Percentiles rank a stretch among this genome's conserved stretches.
These are phyloP conservation scores for Pachycephala philippinensis DNA, from an alignment of 2,113 vertebrate genomes.

Conservation along the genomic window DNA sequence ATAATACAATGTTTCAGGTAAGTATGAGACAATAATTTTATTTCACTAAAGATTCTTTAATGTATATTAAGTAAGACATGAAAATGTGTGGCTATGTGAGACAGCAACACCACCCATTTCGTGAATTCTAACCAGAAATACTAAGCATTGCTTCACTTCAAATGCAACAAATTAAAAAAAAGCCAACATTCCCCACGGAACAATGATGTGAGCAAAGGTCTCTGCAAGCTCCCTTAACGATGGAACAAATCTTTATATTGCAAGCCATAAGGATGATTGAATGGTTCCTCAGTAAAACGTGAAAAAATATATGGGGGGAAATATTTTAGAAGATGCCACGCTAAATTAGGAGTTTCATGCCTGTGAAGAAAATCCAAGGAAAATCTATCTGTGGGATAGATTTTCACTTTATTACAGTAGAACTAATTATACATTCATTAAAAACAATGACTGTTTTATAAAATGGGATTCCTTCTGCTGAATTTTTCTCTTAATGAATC, in stretches of 20 bases:
- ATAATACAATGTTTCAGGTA: background rate
- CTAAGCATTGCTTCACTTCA: background rate
- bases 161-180: background rate
- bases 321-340: background rate
- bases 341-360: background rate
- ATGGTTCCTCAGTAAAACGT: background rate
- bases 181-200: background rate
- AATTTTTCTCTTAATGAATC: background rate
- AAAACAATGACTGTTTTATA: conserved; percentile 4
- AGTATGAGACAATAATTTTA: background rate
- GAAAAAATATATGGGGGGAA: background rate
- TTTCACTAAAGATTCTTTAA: background rate
- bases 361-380: background rate
- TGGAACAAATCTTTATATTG: conserved; percentile 16
- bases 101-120: background rate
- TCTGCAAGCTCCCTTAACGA: background rate
- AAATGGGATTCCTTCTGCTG: background rate
- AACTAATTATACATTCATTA: background rate
- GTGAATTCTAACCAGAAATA: background rate
- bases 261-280: background rate
- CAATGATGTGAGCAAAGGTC: conserved; percentile 5
- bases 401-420: conserved; percentile 12
- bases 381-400: background rate
- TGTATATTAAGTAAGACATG: background rate
- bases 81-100: background rate